A percentile compares a stretch with the other conserved stretches of the same genome.
phyloP scores from a whole-genome alignment of 2,113 vertebrate species.

The Syngnathus scovelli region DNA sequence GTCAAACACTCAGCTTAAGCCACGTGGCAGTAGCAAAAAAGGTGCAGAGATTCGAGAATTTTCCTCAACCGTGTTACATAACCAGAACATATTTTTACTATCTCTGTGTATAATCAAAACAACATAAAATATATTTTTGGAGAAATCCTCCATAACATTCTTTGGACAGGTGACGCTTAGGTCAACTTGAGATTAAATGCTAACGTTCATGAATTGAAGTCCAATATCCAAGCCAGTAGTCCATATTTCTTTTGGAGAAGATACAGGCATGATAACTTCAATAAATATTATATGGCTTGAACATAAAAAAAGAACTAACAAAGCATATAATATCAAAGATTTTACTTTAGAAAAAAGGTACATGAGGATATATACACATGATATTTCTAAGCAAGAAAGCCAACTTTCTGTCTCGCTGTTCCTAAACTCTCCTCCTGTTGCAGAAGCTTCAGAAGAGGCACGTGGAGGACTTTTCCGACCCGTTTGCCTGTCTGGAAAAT shows the following conservation, averaged over 20 bases:
- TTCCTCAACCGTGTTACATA: not conserved
- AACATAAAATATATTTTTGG: not conserved
- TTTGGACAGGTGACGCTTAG: too few relatives aligned
- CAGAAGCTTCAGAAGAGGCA: constrained; percentile 78
- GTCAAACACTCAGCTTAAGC: constrained; percentile 40
- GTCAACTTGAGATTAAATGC: too few relatives aligned
- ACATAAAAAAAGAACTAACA: not conserved
- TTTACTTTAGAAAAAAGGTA: not conserved
- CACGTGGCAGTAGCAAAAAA: constrained; percentile 68
- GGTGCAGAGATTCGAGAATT: constrained; percentile 13
- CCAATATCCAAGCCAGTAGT: not conserved
- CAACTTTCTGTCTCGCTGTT: constrained; percentile 81
- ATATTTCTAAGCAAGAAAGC: constrained; percentile 81
- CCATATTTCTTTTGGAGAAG: not conserved
- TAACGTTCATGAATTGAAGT: not conserved
- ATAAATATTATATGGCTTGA: not conserved
- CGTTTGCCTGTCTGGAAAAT: constrained; percentile 78
- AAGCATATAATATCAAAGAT: not conserved
- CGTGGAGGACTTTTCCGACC: constrained; percentile 82
- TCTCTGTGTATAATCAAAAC: not conserved
- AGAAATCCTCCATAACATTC: too few relatives aligned
- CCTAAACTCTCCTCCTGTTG: constrained; percentile 85
- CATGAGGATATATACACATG: not conserved
- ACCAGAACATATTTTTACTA: not conserved
- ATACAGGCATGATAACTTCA: not conserved